These are phyloP conservation scores for Sitta carolinensis DNA, from an alignment of 2,797 vertebrate genomes.

Conservation along the genomic window DNA sequence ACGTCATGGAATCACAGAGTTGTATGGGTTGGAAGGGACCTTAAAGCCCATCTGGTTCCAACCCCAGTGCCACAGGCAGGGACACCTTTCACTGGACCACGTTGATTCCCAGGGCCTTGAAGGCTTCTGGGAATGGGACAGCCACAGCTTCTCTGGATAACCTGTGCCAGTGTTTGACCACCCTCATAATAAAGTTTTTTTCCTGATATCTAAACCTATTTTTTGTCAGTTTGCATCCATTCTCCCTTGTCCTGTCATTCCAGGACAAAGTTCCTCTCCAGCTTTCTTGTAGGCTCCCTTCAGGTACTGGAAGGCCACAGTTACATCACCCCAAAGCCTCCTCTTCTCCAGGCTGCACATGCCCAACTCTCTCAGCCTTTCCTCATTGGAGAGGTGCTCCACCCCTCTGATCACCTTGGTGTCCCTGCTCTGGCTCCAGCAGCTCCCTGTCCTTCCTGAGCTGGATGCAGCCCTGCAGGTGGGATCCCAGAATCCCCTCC, in stretches of 20 bases:
- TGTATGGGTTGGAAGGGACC: background rate
- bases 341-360: background rate
- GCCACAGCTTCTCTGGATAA: background rate
- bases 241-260: background rate
- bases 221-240: background rate
- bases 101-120: background rate
- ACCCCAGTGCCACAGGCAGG: background rate
- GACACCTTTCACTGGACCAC: background rate
- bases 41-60: background rate
- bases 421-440: background rate
- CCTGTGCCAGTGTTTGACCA: rapidly evolving
- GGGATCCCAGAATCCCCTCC: background rate
- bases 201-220: background rate
- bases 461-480: background rate
- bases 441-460: background rate
- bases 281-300: background rate
- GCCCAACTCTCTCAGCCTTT: background rate
- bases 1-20: background rate
- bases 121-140: background rate
- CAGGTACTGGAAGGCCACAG: background rate
- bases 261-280: background rate
- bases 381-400: background rate
- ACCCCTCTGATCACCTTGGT: background rate
- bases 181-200: too few relatives aligned
- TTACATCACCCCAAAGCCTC: background rate